Conservation (phyloP, 2,113 vertebrate species). For the Anarhynchus alexandrinus region DNA sequence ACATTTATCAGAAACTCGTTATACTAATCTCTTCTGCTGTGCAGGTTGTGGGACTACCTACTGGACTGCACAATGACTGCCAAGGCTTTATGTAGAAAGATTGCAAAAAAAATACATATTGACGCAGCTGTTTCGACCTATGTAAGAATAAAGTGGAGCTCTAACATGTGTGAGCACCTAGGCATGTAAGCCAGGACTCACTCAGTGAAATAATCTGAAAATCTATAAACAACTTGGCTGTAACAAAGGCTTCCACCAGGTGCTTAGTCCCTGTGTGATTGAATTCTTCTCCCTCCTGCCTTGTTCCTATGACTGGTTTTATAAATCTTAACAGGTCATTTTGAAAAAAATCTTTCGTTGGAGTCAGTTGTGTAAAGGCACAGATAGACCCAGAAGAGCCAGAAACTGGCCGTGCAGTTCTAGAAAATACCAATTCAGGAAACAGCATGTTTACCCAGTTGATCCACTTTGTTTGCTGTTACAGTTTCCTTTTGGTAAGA, state of each 20-base stretch:
- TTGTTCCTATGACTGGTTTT: not conserved
- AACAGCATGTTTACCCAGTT: not conserved
- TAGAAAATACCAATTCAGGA: not conserved
- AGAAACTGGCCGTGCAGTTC: not conserved
- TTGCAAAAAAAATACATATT: not conserved
- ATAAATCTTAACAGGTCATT: not conserved
- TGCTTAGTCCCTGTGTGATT: not conserved
- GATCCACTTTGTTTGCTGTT: not conserved
- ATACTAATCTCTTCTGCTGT: not conserved
- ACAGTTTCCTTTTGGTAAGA: conserved; percentile 22
- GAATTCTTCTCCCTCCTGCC: not conserved
- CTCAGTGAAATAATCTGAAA: not conserved
- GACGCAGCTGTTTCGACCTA: not conserved
- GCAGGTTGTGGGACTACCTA: not conserved
- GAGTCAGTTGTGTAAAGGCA: not conserved
- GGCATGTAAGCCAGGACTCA: not conserved
- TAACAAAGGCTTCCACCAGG: not conserved
- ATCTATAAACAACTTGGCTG: not conserved
- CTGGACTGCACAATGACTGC: not conserved
- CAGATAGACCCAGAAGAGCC: not conserved
- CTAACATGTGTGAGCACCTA: not conserved
- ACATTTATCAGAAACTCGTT: not conserved
- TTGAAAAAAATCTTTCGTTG: not conserved
- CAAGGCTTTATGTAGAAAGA: not conserved
- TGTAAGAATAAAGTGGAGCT: not conserved